Evolutionary conservation across 2,888 invertebrate species (phyloP), one percentile per base, ranked within the genome.

Genomic region (Himalopsyche tibetana): DNA sequence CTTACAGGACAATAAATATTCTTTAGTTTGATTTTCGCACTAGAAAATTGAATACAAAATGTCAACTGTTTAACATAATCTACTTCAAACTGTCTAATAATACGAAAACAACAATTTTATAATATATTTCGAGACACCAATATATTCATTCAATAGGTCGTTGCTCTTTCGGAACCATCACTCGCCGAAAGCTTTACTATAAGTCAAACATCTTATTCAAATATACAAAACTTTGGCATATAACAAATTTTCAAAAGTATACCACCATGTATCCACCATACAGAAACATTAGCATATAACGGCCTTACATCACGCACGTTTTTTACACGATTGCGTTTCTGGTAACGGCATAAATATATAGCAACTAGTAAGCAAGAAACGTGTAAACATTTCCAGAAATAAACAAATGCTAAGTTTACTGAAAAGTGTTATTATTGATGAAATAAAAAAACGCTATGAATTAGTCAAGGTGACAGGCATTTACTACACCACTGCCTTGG

Each of bases 391-490:
- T 63, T 63, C 63, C 19, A 63, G 63, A 63, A 63, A 63, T 19
- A 63, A 63, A 63, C 28, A 63, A 56, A 63, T 19, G 63, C 63
- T 63, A 63, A 63, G 19, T n/a, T 19, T 19, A 63, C 28, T 11
- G 63, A 63, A 19, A n/a, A 19, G n/a, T 63, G n/a, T 63, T 85
- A 85, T 85, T 85, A 82, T 85, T 79, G 85, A 85, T 83, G 85
- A 82, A 82, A 83, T 82, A 82, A 85, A 83, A 82, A 74, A 82
- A 74, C 45, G 40, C 82, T 42, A 79, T 85, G 79, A 85, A 85
- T 85, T 85, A 85, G 74, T 82, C 51, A 85, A 82, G 56, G 82
- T 82, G 85, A 82, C 85, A 85, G 56, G 19, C 8, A 51, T 51
- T 51, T 51, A 51, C 51, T 51, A 51, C 5, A 15, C 12, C 51